Evolutionary conservation across 2,888 invertebrate species (phyloP).

Genomic region (Chaetogeoica ovagalla): DNA sequence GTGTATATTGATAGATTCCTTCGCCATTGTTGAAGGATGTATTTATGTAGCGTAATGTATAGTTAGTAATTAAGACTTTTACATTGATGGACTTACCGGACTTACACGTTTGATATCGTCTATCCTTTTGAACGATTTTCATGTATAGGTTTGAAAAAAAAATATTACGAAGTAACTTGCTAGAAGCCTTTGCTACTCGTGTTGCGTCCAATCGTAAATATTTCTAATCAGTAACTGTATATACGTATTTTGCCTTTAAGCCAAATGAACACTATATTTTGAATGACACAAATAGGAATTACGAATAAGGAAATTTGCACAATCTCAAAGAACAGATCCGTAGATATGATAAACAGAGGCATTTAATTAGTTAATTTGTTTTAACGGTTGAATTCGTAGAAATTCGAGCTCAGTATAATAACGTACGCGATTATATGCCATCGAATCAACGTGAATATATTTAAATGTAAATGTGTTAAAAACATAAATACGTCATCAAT

Average conservation of each 20-base stretch:
- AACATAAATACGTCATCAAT: too few relatives aligned
- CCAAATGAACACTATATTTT: too few relatives aligned
- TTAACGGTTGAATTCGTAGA: background rate
- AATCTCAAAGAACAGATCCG: background rate
- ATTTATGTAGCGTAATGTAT: background rate
- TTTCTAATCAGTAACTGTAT: background rate
- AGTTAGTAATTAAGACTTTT: background rate
- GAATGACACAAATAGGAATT: background rate
- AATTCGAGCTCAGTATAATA: background rate
- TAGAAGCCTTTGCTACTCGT: background rate
- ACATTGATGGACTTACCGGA: background rate
- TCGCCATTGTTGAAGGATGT: background rate
- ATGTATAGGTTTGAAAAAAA: background rate
- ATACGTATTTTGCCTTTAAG: background rate
- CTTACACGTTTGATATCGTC: background rate
- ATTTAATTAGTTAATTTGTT: background rate
- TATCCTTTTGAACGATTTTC: background rate
- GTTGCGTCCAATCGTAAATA: background rate
- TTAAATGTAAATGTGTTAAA: too few relatives aligned
- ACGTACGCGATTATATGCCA: background rate
- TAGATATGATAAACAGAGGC: background rate
- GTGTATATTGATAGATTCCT: background rate
- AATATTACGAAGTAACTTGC: background rate
- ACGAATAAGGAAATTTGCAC: background rate
- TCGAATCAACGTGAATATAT: background rate